Evolutionary conservation across 2,113 vertebrate genomes (phyloP), one percentile per base, ranked within the genome.

Genomic region (Aptenodytes patagonicus): DNA sequence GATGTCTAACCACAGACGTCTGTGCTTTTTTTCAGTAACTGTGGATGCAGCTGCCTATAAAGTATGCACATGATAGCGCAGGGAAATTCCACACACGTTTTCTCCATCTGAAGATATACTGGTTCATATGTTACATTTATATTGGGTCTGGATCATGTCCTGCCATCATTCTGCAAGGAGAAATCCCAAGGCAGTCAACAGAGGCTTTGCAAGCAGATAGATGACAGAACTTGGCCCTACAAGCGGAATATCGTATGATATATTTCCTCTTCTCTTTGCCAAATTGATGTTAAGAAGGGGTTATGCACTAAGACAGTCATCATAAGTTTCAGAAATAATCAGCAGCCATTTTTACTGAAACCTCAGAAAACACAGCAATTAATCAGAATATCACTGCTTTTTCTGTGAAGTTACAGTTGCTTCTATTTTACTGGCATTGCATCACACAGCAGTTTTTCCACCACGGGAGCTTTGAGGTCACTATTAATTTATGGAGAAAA

Each of bases 11-110:
- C 93, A 97, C 91, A 96, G 94, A 95, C 4, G 87, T 96, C 91
- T 97, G 91, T 96, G 89, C 89, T 95, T 91, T 95, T 96, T 97
- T 97, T 94, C 94, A 95, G 88, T 95, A 96, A 94, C 75, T 60
- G 78, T 92, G 84, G 78, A 93, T 91, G 93, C 71, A 88, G 89
- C 85, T 95, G 95, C 89, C 78, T 90, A 95, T 95, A 87, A 96
- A 95, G 86, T 49, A 97, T 80, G 89, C 87, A 95, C 62, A 96
- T 83, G 84, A 93, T 85, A 91, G 85, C 2, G 0, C 66, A 93
- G 91, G 89, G 96, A 97, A 95, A 97, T 95, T 95, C 97, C 95
- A 88, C 91, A 94, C 93, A 97, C 78, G 21, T 96, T 95, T 95
- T 95, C 84, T 83, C 94, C 93, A 95, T 97, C 87, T 94, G 93